phyloP scores from a whole-genome alignment of 2,113 vertebrate genomes.

The Speoplatyrhinus poulsoni region DNA sequence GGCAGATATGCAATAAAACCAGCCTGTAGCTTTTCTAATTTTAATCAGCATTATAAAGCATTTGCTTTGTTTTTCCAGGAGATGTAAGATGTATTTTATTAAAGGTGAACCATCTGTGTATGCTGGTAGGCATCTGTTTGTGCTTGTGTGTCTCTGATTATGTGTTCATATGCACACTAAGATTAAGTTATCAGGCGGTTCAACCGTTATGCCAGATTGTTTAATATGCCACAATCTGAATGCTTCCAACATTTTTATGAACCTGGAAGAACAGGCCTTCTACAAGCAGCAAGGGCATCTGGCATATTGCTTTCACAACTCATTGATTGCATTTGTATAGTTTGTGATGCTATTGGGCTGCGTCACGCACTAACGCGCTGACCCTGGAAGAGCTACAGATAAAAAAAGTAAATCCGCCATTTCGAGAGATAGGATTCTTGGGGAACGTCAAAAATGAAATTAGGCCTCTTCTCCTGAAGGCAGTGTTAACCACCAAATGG shows the following conservation, averaged over 20 bases:
- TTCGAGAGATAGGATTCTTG: neutral
- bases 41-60: no score
- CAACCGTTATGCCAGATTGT: conserved; percentile 14
- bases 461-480: neutral
- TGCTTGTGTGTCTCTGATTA: conserved; percentile 12
- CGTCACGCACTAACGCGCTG: neutral
- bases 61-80: no score
- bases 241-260: conserved; percentile 3
- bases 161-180: neutral
- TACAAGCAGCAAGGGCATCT: neutral
- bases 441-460: no score
- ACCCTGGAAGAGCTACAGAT: neutral
- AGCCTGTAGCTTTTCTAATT: no score
- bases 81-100: no score
- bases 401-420: conserved; percentile 17
- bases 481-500: conserved; percentile 10
- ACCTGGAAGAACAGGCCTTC: no score
- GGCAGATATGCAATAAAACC: no score
- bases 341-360: neutral
- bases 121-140: conserved; percentile 14
- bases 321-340: conserved; percentile 3
- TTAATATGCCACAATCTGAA: conserved; percentile 28
- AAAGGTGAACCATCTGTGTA: no score
- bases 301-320: neutral
- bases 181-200: conserved; percentile 35